Conservation (phyloP, 2,888 invertebrate species). For the Tetrapedia diversipes region DNA sequence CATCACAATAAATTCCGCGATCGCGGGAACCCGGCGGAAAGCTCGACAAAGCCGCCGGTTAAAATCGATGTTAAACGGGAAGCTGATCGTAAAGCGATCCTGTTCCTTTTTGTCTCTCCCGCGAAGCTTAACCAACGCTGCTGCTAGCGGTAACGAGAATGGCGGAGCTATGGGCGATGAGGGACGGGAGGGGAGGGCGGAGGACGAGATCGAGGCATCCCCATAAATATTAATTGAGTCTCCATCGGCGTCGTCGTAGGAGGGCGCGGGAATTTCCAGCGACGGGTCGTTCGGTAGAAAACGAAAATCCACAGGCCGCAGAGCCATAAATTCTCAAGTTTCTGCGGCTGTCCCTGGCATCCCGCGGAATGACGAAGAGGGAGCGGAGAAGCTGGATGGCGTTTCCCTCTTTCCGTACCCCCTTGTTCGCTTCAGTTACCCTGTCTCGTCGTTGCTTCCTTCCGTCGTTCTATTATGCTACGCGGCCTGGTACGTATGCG, state of each 20-base stretch:
- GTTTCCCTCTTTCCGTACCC: constrained; percentile 29
- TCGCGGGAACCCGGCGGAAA: not conserved
- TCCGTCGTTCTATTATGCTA: constrained; percentile 73
- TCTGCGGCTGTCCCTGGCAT: constrained; percentile 76
- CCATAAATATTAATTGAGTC: constrained; percentile 75
- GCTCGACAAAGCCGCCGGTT: not conserved
- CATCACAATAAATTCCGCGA: constrained; percentile 3
- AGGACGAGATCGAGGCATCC: constrained; percentile 49
- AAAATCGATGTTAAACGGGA: constrained; percentile 59
- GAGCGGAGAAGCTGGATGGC: constrained; percentile 44
- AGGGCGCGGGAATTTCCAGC: constrained; percentile 63
- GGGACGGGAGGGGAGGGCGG: not conserved
- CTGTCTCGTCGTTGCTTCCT: constrained; percentile 68
- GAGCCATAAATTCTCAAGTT: constrained; percentile 77
- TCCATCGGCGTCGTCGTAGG: constrained; percentile 60
- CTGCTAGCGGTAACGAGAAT: no score
- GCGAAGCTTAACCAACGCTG: constrained; percentile 42
- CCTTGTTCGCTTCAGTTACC: constrained; percentile 49
- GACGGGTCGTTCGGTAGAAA: constrained; percentile 67
- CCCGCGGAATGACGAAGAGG: constrained; percentile 67
- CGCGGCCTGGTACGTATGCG: constrained; percentile 51
- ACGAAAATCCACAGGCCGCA: constrained; percentile 73
- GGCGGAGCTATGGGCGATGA: no score
- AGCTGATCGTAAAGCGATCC: constrained; percentile 35
- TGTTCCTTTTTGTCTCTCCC: constrained; percentile 54